Base-by-base conservation (phyloP, 2,113 vertebrate species). In the Phoenicopterus ruber region DNA sequence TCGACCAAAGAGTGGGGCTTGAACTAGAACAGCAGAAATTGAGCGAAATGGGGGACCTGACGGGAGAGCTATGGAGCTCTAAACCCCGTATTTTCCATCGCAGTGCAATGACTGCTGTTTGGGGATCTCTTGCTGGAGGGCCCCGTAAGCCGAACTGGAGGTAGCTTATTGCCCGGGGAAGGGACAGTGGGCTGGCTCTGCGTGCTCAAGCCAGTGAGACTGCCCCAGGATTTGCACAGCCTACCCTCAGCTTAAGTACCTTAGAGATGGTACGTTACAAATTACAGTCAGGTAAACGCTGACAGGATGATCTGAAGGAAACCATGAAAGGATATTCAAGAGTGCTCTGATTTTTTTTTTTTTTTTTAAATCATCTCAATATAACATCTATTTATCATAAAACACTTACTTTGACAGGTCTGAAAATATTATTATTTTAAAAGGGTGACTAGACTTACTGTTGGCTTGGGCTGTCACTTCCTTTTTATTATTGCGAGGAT, bases 401-500 rank as follows among this genome's bases (percentile, higher is more conserved):
- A 95, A 38, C 34, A n/a, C 18, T 73, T 79, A 57, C 17, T 69
- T 89, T 77, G 71, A 86, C 29, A 70, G 15, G 38, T 83, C 69
- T 92, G 52, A 83, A 96, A 92, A 92, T 86, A 77, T 9, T 79
- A 38, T 28, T 72, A 21, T 86, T 92, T 88, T 78, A 25, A 82
- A 86, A 84, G 44, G 20, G 22, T 74, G 52, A 81, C 11, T 70
- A 57, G 34, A 71, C 40, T 80, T 93, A 52, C 50, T 69, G 40
- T n/a, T 84, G 40, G 36, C 12, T 70, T 61, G 12, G 58, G 7
- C 36, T 77, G 29, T 93, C 19, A 70, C 87, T 95, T 94, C 31
- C 28, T 72, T 91, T 85, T 61, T 94, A 28, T 87, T 94, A 72
- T 79, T 87, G 38, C 29, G 47, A 76, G 32, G 40, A 70, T 94